These are phyloP conservation scores for Melangyna quadrimaculata DNA, from an alignment of 2,888 invertebrate species.

Conservation along the genomic window DNA sequence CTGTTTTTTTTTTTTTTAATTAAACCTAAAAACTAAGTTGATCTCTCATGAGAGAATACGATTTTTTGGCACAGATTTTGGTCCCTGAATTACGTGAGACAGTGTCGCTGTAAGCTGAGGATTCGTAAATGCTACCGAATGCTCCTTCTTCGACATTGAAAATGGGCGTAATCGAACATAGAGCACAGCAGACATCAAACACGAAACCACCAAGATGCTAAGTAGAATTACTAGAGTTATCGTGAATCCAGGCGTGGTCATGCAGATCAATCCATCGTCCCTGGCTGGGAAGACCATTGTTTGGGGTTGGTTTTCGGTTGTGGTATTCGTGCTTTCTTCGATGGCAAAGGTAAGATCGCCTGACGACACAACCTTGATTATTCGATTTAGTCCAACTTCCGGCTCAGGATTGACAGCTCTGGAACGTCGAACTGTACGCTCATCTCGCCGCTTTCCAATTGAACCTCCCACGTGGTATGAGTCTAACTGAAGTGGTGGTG, in stretches of 20 bases:
- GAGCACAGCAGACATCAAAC: slow-evolving; percentile 91
- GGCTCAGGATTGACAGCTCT: slow-evolving; percentile 87
- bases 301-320: slow-evolving; percentile 81
- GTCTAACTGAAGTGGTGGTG: slow-evolving; percentile 85
- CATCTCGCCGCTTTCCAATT: slow-evolving; percentile 85
- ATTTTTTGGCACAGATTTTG: slow-evolving; percentile 79
- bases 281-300: slow-evolving; percentile 88
- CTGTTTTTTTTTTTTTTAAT: slow-evolving; percentile 7
- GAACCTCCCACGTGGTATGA: slow-evolving; percentile 84
- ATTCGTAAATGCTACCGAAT: slow-evolving; percentile 80
- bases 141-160: slow-evolving; percentile 81
- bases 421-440: slow-evolving; percentile 86
- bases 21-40: slow-evolving; percentile 39
- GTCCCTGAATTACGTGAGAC: slow-evolving; percentile 77
- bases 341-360: slow-evolving; percentile 93
- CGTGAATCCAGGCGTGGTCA: slow-evolving; percentile 96
- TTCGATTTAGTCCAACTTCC: slow-evolving; percentile 93
- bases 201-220: slow-evolving; percentile 91
- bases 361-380: slow-evolving; percentile 94
- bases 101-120: slow-evolving; percentile 77
- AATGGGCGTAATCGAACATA: slow-evolving; percentile 91
- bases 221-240: slow-evolving; percentile 91
- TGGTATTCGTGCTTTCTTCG: slow-evolving; percentile 84
- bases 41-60: slow-evolving; percentile 72
- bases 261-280: slow-evolving; percentile 90